Evolutionary conservation across 2,888 invertebrate species (phyloP), one percentile per base, ranked within the genome.

Genomic region (Hipparchia sbordonii): DNA sequence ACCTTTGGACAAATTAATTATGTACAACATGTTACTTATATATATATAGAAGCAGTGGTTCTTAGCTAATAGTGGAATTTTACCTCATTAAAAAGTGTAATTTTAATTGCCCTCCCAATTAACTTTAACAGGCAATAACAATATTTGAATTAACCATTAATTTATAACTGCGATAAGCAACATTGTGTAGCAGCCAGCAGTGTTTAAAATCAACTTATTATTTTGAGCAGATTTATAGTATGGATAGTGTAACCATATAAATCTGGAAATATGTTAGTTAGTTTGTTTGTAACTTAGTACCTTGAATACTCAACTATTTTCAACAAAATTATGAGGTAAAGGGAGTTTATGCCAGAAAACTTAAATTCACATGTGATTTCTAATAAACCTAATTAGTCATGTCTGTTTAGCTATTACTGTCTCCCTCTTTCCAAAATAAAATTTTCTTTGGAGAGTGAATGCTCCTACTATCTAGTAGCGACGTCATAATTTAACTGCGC

Each of bases 71-170:
- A 13, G 57, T 57, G 57, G 57, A 57, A 23, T 13, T 13, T 57
- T 6, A 57, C 57, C 57, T 57, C 57, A 57, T 57, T 57, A 23
- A 57, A 39, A 57, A 57, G 23, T 57, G 57, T 57, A 8, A 57
- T 57, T 57, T 57, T 57, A 57, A 23, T 57, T 23, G 23, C 57
- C 23, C 23, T 57, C 57, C 57, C 7, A 57, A 57, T 57, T 23
- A 23, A 23, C 57, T 57, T 13, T 7, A 56, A 56, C 56, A 23
- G 56, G 7, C n/a, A 7, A 57, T 54, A 57, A 56, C n/a, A n/a
- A 9, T 57, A 23, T 57, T 57, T 23, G 13, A 13, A 57, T 57
- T 57, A 57, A 57, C 57, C 3, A 51, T 10, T 9, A 12, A 52
- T 12, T 12, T 12, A 52, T 8, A 57, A 23, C 23, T 57, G 56